Evolutionary conservation across 2,797 vertebrate genomes (phyloP).

Genomic region (Paratrypauchen microcephalus): DNA sequence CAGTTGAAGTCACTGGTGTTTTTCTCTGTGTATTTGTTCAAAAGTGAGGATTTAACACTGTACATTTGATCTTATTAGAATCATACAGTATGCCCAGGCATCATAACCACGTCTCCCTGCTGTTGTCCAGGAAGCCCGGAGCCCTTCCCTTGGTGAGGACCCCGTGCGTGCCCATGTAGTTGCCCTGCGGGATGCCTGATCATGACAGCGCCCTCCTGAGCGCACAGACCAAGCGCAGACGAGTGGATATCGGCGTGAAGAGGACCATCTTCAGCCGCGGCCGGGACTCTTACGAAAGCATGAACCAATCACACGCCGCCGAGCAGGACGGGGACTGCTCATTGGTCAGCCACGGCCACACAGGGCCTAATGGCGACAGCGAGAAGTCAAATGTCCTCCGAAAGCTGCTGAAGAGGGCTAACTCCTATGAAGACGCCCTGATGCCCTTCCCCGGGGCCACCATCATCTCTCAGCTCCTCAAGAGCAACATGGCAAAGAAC

Average conservation of each 20-base stretch:
- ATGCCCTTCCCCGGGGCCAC: slow-evolving; percentile 97
- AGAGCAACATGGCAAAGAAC: slow-evolving; percentile 98
- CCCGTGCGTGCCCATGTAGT: slow-evolving; percentile 67
- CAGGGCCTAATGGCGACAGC: slow-evolving; percentile 75
- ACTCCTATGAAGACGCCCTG: slow-evolving; percentile 96
- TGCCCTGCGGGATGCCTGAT: slow-evolving; percentile 95
- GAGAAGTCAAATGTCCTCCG: slow-evolving; percentile 98
- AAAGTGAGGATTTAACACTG: not conserved
- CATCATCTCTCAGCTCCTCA: slow-evolving; percentile 98
- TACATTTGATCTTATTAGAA: too few species aligned
- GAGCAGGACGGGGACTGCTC: slow-evolving; percentile 95
- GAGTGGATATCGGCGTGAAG: slow-evolving; percentile 99
- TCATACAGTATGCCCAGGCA: too few species aligned
- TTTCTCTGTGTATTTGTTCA: not conserved
- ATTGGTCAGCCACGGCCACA: slow-evolving; percentile 83
- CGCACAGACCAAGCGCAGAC: slow-evolving; percentile 98
- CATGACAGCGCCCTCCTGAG: slow-evolving; percentile 99
- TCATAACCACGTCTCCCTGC: not conserved
- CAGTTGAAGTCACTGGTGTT: not conserved
- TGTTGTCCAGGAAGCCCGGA: slow-evolving; percentile 26
- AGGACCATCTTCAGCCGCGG: slow-evolving; percentile 90
- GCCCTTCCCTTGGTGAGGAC: slow-evolving; percentile 71
- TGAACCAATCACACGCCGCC: slow-evolving; percentile 92
- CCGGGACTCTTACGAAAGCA: slow-evolving; percentile 92
- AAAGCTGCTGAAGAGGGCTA: slow-evolving; percentile 98